Base-by-base conservation (phyloP, 2,888 invertebrate genomes). In the Oligia strigilis region DNA sequence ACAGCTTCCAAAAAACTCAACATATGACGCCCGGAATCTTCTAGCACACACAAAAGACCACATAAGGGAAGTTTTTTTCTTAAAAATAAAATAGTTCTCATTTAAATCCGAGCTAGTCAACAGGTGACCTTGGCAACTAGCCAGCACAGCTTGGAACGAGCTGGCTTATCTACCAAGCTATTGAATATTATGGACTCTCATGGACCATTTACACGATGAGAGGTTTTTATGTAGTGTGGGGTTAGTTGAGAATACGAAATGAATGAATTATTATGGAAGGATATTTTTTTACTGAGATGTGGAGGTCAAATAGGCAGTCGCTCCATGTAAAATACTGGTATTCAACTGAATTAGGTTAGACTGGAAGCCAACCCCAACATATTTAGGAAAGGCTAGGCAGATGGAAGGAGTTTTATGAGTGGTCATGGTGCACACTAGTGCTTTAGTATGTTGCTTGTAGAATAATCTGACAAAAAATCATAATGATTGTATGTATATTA, bases 91-190 rank as follows among this genome's bases (percentile, higher is more conserved):
- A 90, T 87, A 88, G 82, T 83, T 89, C 84, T 84, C 84, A 90
- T 90, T 90, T 88, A 85, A 85, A 85, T 89, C 85, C 78, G 77
- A 75, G 73, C 73, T 55, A 91, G 91, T 92, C 96, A 96, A 96
- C 96, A 96, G 95, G 96, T 95, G 91, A 90, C 90, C 89, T 89
- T 95, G 84, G 88, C 82, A 88, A 92, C 93, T 93, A 94, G 92
- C 89, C 87, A 87, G 80, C 58, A 76, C 79, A 66, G 80, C 77
- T 84, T 75, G 76, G 72, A 84, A 85, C 86, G 82, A 86, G 78
- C 79, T 83, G 78, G 88, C 90, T 91, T 91, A 92, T 91, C 91
- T 91, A 87, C 87, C 88, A 87, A 87, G 89, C 91, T 90, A 90
- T 90, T 89, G 88, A 90, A 90, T 88, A 88, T 86, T 90, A 90